A percentile compares a stretch with the other conserved stretches of the same genome.
phyloP scores from a whole-genome alignment of 2,888 invertebrate genomes.

The Ennomos erosarius region DNA sequence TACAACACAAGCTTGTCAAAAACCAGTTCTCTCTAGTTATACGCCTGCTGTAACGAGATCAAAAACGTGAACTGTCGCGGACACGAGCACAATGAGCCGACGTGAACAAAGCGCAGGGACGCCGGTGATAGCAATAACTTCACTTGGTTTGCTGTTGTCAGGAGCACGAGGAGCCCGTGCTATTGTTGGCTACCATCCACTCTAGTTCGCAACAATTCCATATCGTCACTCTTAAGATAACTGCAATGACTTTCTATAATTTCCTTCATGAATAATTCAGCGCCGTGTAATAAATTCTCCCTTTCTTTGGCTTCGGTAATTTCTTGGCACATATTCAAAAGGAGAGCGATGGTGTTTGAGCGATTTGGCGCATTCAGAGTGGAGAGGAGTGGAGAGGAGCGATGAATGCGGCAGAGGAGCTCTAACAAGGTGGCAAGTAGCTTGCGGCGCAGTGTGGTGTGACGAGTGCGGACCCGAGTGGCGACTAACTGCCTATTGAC shows the following conservation, averaged over 20 bases:
- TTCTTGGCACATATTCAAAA: slow-evolving; percentile 37
- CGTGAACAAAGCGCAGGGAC: too few relatives aligned
- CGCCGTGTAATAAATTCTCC: slow-evolving; percentile 27
- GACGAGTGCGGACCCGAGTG: slow-evolving; percentile 7
- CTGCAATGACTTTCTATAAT: slow-evolving; percentile 31
- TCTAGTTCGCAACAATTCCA: slow-evolving; percentile 7
- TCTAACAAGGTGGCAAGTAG: slow-evolving; percentile 29
- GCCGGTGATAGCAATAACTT: too few relatives aligned
- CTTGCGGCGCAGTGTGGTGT: slow-evolving; percentile 10
- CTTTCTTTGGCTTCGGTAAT: slow-evolving; percentile 28
- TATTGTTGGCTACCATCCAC: slow-evolving; percentile 5
- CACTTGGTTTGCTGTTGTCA: not conserved
- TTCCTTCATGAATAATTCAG: slow-evolving; percentile 32
- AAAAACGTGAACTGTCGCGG: too few relatives aligned
- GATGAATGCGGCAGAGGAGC: slow-evolving; percentile 19
- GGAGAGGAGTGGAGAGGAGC: slow-evolving; percentile 2
- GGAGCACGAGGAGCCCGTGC: not conserved
- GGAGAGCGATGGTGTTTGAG: slow-evolving; percentile 27
- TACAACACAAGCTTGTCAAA: too few relatives aligned
- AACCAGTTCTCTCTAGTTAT: too few relatives aligned
- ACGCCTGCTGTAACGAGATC: too few relatives aligned
- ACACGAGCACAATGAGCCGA: too few relatives aligned
- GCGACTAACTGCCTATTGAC: slow-evolving; percentile 42
- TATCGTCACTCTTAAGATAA: slow-evolving; percentile 13
- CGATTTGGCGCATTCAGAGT: slow-evolving; percentile 31